Base-by-base conservation (phyloP, 2,113 vertebrate genomes). In the Otus sunia region DNA sequence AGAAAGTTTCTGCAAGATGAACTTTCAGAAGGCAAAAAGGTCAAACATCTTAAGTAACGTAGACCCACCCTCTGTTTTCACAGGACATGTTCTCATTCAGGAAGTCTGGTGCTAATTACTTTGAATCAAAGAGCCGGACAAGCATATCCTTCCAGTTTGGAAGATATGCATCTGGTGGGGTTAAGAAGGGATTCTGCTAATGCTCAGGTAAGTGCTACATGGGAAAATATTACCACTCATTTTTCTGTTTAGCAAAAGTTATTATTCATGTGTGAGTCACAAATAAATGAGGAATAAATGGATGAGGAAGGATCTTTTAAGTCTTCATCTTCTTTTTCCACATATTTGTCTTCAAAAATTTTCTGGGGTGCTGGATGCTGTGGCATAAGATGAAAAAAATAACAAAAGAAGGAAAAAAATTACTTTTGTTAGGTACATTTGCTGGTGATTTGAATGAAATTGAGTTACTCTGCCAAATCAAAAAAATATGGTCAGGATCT, bases 71-170 rank as follows among this genome's bases (percentile, higher is more conserved):
- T 96, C 68, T 97, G 85, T 95, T 98, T 98, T 95, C 94, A 96
- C 95, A 98, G 97, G 97, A 97, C 90, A 12, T 98, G 96, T 96
- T 98, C 97, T 98, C 97, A 98, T 96, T 95, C 95, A 97, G 98
- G 97, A 98, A 97, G 92, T 96, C 94, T 98, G 96, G 80, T 97
- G 90, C 77, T 96, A 94, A 97, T 96, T 95, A 63, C 62, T 95
- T 95, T 84, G 67, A 95, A 92, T 96, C 92, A 97, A 96, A 97
- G 90, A 97, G 71, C 72, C 79, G 74, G 95, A 97, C 78, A 72
- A 91, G 66, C 92, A 88, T 88, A 88, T 93, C 93, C 91, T 97
- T 94, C 92, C 95, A 96, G 74, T 76, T 34, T 92, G 95, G 75
- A 82, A 96, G 93, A 77, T 94, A 92, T 3, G 12, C 79, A 92